Percentiles rank a stretch among this genome's conserved stretches.
phyloP scores from a whole-genome alignment of 2,797 vertebrate species.

The Muscicapa striata region DNA sequence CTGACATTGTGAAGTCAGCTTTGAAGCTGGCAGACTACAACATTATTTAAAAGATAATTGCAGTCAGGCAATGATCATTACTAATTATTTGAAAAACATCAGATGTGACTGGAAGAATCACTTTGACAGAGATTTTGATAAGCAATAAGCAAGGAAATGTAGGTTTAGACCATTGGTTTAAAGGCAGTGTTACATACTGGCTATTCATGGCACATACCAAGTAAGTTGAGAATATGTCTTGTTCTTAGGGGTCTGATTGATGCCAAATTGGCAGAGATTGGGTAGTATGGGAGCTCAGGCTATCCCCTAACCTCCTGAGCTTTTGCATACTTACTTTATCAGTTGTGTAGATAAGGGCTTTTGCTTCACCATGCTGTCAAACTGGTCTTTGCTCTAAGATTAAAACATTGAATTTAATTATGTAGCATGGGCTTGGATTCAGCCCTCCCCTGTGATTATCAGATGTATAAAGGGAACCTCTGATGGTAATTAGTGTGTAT shows the following conservation, averaged over 20 bases:
- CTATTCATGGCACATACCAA: not conserved
- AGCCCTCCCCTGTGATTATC: not conserved
- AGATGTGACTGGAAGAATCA: not conserved
- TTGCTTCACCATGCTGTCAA: not conserved
- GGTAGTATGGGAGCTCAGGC: not conserved
- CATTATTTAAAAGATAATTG: not conserved
- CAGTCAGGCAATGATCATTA: not conserved
- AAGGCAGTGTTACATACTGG: not conserved
- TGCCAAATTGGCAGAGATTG: constrained; percentile 28
- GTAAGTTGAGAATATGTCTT: not conserved
- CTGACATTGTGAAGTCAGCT: not conserved
- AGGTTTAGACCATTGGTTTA: not conserved
- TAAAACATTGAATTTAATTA: constrained; percentile 26
- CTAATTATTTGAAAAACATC: not conserved
- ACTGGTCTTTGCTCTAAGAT: not conserved
- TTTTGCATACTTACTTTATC: constrained; percentile 42
- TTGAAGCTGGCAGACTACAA: not conserved
- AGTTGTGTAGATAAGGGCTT: constrained; percentile 32
- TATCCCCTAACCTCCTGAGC: not conserved
- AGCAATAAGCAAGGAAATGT: not conserved
- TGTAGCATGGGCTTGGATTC: not conserved
- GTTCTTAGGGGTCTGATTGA: not conserved
- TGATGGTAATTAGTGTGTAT: not conserved
- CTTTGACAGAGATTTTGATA: not conserved
- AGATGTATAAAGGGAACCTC: not conserved